Conservation (phyloP, 2,797 vertebrate species). For the Tolypeutes matacus region DNA sequence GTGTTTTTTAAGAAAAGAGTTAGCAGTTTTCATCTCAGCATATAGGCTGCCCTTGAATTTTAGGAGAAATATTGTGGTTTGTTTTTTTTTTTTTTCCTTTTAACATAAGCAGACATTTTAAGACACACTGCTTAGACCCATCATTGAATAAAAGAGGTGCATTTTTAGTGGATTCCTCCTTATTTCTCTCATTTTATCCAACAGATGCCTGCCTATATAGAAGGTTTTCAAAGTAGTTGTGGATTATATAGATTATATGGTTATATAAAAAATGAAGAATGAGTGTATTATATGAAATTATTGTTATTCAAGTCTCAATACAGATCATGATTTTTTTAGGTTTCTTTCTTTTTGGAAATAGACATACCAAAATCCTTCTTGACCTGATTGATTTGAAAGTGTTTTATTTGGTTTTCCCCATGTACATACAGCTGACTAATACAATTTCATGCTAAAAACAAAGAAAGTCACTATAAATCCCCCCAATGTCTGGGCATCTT, state of each 20-base stretch:
- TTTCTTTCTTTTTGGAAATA: conserved; percentile 41
- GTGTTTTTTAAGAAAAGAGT: conserved; percentile 75
- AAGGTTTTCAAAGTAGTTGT: conserved; percentile 67
- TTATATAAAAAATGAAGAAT: conserved; percentile 60
- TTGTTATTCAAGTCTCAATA: conserved; percentile 71
- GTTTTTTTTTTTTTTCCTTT: conserved; percentile 15
- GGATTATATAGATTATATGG: conserved; percentile 62
- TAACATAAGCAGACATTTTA: conserved; percentile 66
- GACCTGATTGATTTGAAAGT: conserved; percentile 46
- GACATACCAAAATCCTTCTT: conserved; percentile 24
- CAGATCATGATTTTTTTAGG: conserved; percentile 47
- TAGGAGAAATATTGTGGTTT: conserved; percentile 59
- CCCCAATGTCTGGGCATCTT: conserved; percentile 62
- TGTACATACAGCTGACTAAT: background rate
- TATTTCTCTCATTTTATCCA: conserved; percentile 49
- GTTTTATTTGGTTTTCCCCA: conserved; percentile 40
- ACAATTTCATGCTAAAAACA: conserved; percentile 30
- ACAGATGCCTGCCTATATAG: conserved; percentile 61
- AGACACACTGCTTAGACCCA: conserved; percentile 48
- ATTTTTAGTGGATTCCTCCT: background rate
- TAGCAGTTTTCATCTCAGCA: conserved; percentile 82
- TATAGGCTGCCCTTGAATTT: conserved; percentile 76
- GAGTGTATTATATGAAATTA: conserved; percentile 59
- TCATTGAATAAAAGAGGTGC: background rate
- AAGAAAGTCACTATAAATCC: conserved; percentile 47